Base-by-base conservation (phyloP, 2,797 vertebrate species). In the Myotis myotis region DNA sequence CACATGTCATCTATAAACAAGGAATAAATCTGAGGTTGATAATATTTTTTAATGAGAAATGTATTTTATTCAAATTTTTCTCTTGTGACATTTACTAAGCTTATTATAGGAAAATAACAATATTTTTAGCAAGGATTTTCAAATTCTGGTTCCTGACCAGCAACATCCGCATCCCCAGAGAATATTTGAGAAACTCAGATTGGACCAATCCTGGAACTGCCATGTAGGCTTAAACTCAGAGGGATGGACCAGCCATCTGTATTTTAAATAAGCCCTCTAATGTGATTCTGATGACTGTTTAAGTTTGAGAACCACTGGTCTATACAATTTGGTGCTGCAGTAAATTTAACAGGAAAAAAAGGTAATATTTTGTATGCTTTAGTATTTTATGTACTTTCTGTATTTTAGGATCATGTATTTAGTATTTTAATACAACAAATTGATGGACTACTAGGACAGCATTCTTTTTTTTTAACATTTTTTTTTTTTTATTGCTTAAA, bases 21-120 rank as follows among this genome's bases (percentile, higher is more conserved):
- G 36, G 89, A 47, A 41, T 93, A 72, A 55, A 70, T n/a, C n/a
- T 87, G 30, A 95, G 80, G 57, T 87, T 88, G 96, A 41, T 83
- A 75, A 82, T 89, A 74, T 38, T 85, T 96, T 62, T 41, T 28
- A 95, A 41, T 96, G 74, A 96, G 51, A 93, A 95, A 93, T 79
- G 62, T 33, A 68, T 57, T 96, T 95, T 47, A 91, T 4, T 81
- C 28, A 83, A 57, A 33, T 19, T 20, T 49, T 88, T 81, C 30
- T 85, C 53, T 79, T 11, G 2, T 89, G 22, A 2, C 6, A 16
- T 68, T 95, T 89, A 49, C 55, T 81, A 49, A 78, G 6, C 30
- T 91, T 75, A 30, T 49, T 79, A 20, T 8, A 5, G 28, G 10
- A 28, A 68, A 92, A 85, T 9, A 6, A 19, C 57, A 2, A 33